Evolutionary conservation across 2,113 vertebrate genomes (phyloP).

Genomic region (Oncorhynchus masou): DNA sequence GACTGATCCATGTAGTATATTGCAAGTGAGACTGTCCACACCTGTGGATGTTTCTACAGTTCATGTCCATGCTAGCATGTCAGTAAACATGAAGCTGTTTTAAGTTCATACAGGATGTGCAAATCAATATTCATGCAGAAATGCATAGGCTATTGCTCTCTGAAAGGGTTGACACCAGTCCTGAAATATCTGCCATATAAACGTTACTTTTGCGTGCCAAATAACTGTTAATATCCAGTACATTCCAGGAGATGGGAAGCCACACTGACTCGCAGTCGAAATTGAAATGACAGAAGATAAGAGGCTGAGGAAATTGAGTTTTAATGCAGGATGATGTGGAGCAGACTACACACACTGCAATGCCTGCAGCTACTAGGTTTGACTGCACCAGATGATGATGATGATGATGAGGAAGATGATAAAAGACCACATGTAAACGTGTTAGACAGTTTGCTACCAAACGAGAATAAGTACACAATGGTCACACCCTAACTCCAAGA

Average conservation of each 20-base stretch:
- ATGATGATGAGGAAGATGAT: neutral
- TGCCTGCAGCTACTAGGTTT: neutral
- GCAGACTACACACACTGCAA: conserved; percentile 5
- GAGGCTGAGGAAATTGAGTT: conserved; percentile 62
- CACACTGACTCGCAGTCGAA: conserved; percentile 43
- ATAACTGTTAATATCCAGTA: conserved; percentile 45
- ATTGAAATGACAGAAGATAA: conserved; percentile 67
- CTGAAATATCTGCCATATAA: conserved; percentile 16
- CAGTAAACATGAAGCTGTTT: neutral
- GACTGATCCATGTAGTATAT: neutral
- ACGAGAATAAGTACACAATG: neutral
- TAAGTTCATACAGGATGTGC: neutral
- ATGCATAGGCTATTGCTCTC: neutral
- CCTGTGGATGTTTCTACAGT: neutral
- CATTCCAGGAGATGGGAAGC: conserved; percentile 49
- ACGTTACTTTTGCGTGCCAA: conserved; percentile 32
- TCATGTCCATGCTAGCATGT: too few relatives aligned
- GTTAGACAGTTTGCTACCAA: neutral
- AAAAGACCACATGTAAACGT: neutral
- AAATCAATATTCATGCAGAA: neutral
- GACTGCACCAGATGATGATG: neutral
- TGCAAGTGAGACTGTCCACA: too few relatives aligned
- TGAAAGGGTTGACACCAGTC: neutral
- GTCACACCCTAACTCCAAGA: too few relatives aligned
- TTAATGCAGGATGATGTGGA: conserved; percentile 51